Conservation (phyloP, 2,888 invertebrate genomes). For the Scelioninae gen. 2 region DNA sequence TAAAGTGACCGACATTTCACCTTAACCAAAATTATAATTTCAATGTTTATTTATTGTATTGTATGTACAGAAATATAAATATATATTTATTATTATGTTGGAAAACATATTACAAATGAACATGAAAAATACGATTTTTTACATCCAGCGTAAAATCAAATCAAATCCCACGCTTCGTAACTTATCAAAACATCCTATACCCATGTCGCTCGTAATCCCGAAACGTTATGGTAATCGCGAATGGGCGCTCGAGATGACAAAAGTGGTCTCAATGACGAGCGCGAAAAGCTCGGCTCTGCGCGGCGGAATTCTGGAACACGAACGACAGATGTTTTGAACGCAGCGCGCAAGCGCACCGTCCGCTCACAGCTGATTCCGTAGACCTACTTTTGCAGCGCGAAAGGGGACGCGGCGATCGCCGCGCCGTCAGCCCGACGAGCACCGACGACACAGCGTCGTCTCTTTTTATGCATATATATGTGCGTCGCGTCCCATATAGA, state of each 20-base stretch:
- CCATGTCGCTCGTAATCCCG: no score
- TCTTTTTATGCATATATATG: conserved; percentile 41
- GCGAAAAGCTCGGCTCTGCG: conserved; percentile 30
- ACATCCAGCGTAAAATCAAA: no score
- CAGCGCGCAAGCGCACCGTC: conserved; percentile 66
- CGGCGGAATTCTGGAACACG: conserved; percentile 41
- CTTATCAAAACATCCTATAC: no score
- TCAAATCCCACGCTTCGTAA: no score
- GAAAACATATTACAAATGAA: conserved; percentile 22
- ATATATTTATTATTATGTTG: no score
- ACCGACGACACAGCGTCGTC: conserved; percentile 21
- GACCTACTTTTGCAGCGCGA: conserved; percentile 70
- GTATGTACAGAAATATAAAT: no score
- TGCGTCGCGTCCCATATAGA: conserved; percentile 43
- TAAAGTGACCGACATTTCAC: no score
- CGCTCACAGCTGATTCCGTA: conserved; percentile 73
- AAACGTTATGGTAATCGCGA: no score
- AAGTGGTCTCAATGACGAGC: conserved; percentile 16
- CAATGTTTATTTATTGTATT: no score
- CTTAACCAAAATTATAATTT: no score
- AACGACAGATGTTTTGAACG: conserved; percentile 46
- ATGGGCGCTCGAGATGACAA: no score
- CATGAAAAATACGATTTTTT: no score
- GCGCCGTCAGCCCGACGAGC: conserved; percentile 18
- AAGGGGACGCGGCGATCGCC: conserved; percentile 50